Percentiles rank a stretch among this genome's conserved stretches.
These are phyloP conservation scores for Sylvicapra grimmia DNA, from an alignment of 2,113 vertebrate genomes.

Conservation along the genomic window DNA sequence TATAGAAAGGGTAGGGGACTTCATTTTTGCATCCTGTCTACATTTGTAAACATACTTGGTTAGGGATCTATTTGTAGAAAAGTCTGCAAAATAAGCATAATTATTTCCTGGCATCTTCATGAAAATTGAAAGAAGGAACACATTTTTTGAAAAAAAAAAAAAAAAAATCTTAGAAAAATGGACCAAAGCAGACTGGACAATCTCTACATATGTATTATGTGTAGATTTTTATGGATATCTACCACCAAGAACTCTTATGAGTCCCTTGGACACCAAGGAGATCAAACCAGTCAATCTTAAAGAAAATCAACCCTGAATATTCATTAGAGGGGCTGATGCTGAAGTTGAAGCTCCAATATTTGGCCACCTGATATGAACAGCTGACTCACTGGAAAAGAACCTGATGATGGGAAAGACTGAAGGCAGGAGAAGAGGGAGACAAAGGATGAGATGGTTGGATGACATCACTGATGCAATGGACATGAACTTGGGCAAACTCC, in stretches of 20 bases:
- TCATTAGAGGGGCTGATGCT: background rate
- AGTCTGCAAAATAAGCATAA: background rate
- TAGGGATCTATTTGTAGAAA: background rate
- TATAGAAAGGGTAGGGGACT: rapidly evolving
- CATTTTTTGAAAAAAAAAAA: background rate
- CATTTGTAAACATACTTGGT: background rate
- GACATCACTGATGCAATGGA: background rate
- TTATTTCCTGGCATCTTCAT: background rate
- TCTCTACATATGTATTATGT: background rate
- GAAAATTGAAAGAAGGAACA: background rate
- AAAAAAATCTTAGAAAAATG: background rate
- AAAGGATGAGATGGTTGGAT: background rate
- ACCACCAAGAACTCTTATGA: background rate
- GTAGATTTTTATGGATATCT: background rate
- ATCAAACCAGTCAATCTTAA: background rate
- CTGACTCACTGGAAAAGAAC: background rate
- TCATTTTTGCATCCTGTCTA: background rate
- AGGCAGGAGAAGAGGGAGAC: background rate
- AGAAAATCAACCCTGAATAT: background rate
- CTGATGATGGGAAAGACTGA: background rate
- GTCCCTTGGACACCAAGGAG: background rate
- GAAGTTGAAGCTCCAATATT: background rate
- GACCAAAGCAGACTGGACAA: background rate
- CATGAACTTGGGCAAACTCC: background rate
- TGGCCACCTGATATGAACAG: background rate